Evolutionary conservation across 2,113 vertebrate species (phyloP).

Genomic region (Maccullochella peelii): DNA sequence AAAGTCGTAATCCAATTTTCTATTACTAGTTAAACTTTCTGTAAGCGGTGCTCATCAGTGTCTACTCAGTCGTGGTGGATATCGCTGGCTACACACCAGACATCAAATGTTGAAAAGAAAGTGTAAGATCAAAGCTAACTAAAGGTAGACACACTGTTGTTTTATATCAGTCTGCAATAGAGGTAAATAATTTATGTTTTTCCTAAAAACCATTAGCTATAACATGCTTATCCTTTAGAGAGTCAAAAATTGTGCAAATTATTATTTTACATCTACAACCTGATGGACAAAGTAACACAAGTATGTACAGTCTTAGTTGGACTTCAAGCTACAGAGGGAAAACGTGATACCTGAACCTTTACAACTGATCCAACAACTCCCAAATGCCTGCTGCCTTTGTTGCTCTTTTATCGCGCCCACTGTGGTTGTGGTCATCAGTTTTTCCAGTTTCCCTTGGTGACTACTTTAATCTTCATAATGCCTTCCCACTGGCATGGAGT

Average conservation of each 20-base stretch:
- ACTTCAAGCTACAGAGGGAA: neutral
- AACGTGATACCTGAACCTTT: neutral
- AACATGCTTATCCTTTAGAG: neutral
- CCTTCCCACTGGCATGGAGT: neutral
- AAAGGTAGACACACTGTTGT: neutral
- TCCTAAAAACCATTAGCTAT: neutral
- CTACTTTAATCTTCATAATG: neutral
- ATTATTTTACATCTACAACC: neutral
- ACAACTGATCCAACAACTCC: neutral
- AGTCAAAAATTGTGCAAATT: neutral
- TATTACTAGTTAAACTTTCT: neutral
- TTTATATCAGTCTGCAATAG: neutral
- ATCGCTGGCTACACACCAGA: neutral
- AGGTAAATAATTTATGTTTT: neutral
- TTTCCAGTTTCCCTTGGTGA: constrained; percentile 6
- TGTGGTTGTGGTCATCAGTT: neutral
- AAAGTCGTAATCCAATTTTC: neutral
- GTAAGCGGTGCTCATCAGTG: neutral
- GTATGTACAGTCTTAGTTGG: neutral
- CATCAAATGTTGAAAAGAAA: neutral
- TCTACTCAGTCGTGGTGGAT: neutral
- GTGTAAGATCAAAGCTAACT: neutral
- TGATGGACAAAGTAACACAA: neutral
- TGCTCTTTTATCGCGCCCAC: neutral
- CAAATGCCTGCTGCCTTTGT: neutral